Base-by-base conservation (phyloP, 2,797 vertebrate species). In the Hafferia zeledoni region DNA sequence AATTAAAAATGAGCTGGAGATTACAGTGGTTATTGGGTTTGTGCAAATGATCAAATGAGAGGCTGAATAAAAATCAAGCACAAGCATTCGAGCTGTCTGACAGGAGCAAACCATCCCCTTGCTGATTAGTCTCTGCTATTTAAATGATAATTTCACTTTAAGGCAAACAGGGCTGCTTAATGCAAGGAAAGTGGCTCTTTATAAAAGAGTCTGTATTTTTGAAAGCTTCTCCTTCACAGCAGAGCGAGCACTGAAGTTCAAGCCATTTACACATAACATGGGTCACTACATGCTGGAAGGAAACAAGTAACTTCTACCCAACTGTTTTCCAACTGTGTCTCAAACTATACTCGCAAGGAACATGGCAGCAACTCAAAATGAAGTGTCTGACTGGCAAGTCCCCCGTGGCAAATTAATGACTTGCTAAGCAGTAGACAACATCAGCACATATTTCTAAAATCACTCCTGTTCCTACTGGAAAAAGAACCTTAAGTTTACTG, bases 71-170 rank as follows among this genome's bases (percentile, higher is more conserved):
- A 94, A 95, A 90, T 76, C 77, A 88, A 88, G 71, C 78, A 61
- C 3, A 5, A 83, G 39, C 37, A 4, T 78, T 46, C 56, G 74
- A 94, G 91, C 30, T 83, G 74, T 75, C 65, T 55, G 64, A 96
- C 72, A 76, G 91, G 7, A 79, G 17, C 72, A 70, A 90, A 56
- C 61, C 68, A 83, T 76, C 67, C 89, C 49, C 33, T 70, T 57
- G 61, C 79, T 86, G 76, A 93, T 93, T 60, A 92, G 87, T 35
- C 83, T 75, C 76, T 94, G 41, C 84, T 92, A 93, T 93, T 92
- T 94, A 97, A 97, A 90, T 92, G 81, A 89, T 90, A 96, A 89
- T 94, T 91, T 92, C 87, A 87, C 79, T 96, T 87, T 71, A 55
- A 93, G 93, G 53, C 53, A 93, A 94, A 80, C 64, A 94, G 59